Conservation (phyloP, 2,888 invertebrate species). For the Melanophora roralis region DNA sequence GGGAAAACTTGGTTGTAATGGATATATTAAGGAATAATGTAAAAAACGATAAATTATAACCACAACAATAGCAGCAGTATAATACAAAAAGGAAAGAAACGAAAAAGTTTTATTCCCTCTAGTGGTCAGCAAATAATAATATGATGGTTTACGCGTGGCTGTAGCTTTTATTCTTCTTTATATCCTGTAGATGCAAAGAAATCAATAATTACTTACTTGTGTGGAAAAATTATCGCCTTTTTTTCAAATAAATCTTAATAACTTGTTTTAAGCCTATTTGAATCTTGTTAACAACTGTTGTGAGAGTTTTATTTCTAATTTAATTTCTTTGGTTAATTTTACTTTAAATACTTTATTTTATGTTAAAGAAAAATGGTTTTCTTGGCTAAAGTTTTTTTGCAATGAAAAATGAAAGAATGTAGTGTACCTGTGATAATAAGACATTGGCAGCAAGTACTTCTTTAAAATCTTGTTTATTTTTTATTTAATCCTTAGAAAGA, state of each 20-base stretch:
- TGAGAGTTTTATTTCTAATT: not conserved
- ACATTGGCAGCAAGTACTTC: no score
- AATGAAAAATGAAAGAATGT: no score
- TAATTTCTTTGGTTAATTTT: not conserved
- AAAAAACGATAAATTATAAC: conserved; percentile 24
- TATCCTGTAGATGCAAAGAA: not conserved
- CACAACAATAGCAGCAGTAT: not conserved
- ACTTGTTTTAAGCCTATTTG: conserved; percentile 6
- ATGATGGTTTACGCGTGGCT: not conserved
- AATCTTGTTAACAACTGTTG: conserved; percentile 7
- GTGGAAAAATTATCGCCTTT: not conserved
- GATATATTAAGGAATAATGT: conserved; percentile 1
- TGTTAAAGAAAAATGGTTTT: no score
- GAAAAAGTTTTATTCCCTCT: not conserved
- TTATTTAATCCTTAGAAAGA: no score
- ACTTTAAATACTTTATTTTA: not conserved
- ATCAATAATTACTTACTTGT: not conserved
- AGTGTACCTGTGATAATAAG: no score
- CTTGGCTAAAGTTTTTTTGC: no score
- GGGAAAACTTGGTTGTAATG: not conserved
- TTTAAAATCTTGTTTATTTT: no score
- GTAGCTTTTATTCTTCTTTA: not conserved
- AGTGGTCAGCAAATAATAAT: not conserved
- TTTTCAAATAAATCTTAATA: not conserved
- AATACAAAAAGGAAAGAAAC: not conserved